These are phyloP conservation scores for Oryctolagus cuniculus DNA, from an alignment of 2,113 vertebrate genomes.

Conservation along the genomic window mOryCun1.1 NC_091445.1:74921501-74922000, in stretches of 20 bases:
- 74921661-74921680: neutral
- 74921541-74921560: neutral
- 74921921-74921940: conserved; percentile 58
- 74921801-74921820: neutral
- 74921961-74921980: conserved; percentile 62
- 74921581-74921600: neutral
- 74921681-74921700: neutral
- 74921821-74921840: neutral
- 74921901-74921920: conserved; percentile 77
- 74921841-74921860: neutral
- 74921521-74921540: neutral
- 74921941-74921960: conserved; percentile 69
- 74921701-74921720: neutral
- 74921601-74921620: conserved; percentile 21
- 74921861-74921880: neutral
- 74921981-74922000: conserved; percentile 41
- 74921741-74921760: neutral
- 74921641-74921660: conserved; percentile 24
- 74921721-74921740: conserved; percentile 10
- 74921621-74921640: neutral
- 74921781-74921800: neutral
- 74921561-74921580: neutral
- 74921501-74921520: neutral
- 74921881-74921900: conserved; percentile 35
- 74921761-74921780: neutral